phyloP scores from a whole-genome alignment of 2,797 vertebrate genomes.

The Uromys caudimaculatus region DNA sequence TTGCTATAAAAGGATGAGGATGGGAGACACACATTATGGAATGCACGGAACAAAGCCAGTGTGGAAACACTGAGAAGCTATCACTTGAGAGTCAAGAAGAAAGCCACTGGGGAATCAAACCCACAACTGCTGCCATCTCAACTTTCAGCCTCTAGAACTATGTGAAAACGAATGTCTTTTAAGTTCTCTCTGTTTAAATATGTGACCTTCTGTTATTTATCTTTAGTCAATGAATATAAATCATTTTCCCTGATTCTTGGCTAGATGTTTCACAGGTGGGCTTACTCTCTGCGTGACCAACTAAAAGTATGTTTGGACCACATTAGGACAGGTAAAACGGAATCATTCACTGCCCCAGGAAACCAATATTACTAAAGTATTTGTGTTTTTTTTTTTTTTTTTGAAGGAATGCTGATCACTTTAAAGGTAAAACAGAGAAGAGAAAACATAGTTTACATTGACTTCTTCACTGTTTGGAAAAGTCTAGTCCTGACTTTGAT shows the following conservation, averaged over 20 bases:
- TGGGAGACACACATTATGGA: not conserved
- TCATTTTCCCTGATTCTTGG: not conserved
- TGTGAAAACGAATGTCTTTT: not conserved
- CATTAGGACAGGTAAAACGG: not conserved
- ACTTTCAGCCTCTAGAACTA: not conserved
- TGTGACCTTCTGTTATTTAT: not conserved
- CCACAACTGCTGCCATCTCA: not conserved
- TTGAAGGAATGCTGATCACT: not conserved
- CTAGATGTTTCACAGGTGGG: not conserved
- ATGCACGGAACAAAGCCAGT: not conserved
- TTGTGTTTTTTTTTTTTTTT: not conserved
- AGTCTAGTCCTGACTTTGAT: not conserved
- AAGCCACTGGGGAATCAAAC: not conserved
- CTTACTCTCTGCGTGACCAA: not conserved
- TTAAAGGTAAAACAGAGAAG: not conserved
- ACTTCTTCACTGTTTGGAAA: not conserved
- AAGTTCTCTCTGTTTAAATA: not conserved
- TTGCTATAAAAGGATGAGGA: not conserved
- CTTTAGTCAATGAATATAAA: not conserved
- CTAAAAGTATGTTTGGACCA: not conserved
- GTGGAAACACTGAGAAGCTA: not conserved
- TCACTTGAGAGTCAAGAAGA: not conserved
- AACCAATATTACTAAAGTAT: not conserved
- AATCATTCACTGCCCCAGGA: not conserved
- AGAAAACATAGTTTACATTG: not conserved